Base-by-base conservation (phyloP, 2,888 invertebrate genomes). In the Thereva nobilitata region DNA sequence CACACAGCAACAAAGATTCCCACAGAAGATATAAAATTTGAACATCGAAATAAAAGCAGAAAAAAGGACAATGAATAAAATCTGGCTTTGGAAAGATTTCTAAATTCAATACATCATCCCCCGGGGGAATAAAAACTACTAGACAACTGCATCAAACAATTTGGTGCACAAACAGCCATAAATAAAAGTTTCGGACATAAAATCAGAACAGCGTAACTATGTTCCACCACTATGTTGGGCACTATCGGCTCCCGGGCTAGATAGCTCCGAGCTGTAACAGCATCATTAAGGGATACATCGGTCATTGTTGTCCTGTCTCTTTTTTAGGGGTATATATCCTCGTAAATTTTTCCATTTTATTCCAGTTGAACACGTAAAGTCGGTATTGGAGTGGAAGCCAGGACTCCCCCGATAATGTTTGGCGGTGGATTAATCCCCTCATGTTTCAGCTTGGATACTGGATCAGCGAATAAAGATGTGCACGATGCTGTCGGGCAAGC, bases 331-430 rank as follows among this genome's bases (percentile, higher is more conserved):
- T 49, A 61, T 23, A 23, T 23, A 23, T 23, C 23, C 23, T 23
- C 23, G 50, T 61, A 61, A 61, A 50, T 61, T 61, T 61, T 61
- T 50, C 61, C 61, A 61, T 61, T 59, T 59, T 38, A 59, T 45
- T 47, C 59, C 12, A 5, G 12, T 50, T 23, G 50, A 50, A 41
- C 50, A 61, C 40, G 50, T 59, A 61, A 50, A 61, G 41, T 50
- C 50, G 38, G 23, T 50, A 50, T 61, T 40, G 34, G 41, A 56
- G 57, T 35, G 56, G n/a, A 56, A 56, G 44, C 23, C 23, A 56
- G 23, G 34, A 34, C 38, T 47, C 57, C 47, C 37, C 47, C 37
- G 47, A 47, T 44, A 56, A 47, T 34, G 45, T 41, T 47, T 45
- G 37, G n/a, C n/a, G 23, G 23, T 23, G 23, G 23, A 10, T 38